Evolutionary conservation across 2,888 invertebrate genomes (phyloP), one percentile per base, ranked within the genome.

Genomic region (Drosophila quinaria): DNA sequence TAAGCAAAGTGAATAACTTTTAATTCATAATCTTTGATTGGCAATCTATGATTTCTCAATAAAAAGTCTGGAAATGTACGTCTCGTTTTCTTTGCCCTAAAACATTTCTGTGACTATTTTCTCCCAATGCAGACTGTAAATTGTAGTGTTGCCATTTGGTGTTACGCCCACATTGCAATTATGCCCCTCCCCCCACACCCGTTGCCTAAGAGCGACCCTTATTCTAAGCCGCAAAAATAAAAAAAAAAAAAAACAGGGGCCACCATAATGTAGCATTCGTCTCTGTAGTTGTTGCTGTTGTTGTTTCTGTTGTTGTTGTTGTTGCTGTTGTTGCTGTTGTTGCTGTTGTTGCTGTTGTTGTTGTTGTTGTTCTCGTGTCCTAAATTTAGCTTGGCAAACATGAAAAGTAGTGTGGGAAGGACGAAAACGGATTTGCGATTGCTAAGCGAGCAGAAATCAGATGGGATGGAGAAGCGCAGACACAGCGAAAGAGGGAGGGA

Each of bases 151-250:
- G 41, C 63, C 37, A 56, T 62, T 56, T 46, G 61, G 17, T 47
- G 50, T 17, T 44, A 56, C 55, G 29, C 49, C 58, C 69, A 61
- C 60, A 61, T 52, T 19, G 58, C 64, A 69, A 69, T 73, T 68
- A 63, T 63, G 56, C 29, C 61, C 22, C 13, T n/a, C 31, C 13
- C 13, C 33, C n/a, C 17, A 4, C 22, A 37, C 44, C 10, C 54
- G 22, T 60, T 17, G 50, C 44, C 35, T 8, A 2, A 29, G 29
- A 8, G 58, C 46, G 50, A 58, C 55, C 54, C 64, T 37, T 29
- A 56, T 63, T 70, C 75, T 62, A 70, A 79, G 79, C 76, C 79
- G 65, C 74, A 70, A 66, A 74, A 79, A 79, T 65, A 55, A 70
- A 50, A 51, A 56, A 55, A 33, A 55, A 44, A 33, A 22, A 22